These are phyloP conservation scores for Plebejus argus DNA, from an alignment of 2,888 invertebrate genomes.

Conservation along the genomic window DNA sequence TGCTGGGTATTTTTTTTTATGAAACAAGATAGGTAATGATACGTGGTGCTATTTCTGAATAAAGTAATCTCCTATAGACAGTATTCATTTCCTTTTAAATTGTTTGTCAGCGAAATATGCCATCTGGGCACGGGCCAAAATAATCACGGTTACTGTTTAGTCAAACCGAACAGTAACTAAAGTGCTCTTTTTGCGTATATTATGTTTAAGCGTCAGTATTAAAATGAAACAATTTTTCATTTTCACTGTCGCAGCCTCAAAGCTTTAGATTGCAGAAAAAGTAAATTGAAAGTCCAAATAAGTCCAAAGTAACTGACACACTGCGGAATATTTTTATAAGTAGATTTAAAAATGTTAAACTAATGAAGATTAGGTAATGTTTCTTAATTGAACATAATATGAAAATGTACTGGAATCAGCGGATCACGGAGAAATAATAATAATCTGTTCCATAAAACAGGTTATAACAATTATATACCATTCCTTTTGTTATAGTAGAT, in stretches of 20 bases:
- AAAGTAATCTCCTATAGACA: conserved; percentile 27
- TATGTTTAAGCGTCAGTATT: conserved; percentile 33
- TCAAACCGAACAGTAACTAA: conserved; percentile 44
- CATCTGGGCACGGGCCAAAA: conserved; percentile 76
- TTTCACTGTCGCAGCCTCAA: conserved; percentile 16
- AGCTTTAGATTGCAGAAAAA: conserved; percentile 17
- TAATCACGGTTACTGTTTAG: conserved; percentile 77
- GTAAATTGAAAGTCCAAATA: conserved; percentile 15
- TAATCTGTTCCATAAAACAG: too few relatives aligned
- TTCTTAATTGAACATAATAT: too few relatives aligned
- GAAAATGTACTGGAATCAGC: too few relatives aligned
- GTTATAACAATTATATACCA: neutral
- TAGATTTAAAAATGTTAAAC: neutral
- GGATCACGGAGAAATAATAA: too few relatives aligned
- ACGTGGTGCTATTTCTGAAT: neutral
- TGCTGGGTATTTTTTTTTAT: too few relatives aligned
- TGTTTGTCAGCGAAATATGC: conserved; percentile 67
- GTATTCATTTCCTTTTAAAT: conserved; percentile 43
- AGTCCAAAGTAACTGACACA: neutral
- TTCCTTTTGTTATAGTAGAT: neutral
- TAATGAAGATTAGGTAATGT: too few relatives aligned
- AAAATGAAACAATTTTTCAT: conserved; percentile 32
- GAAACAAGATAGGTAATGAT: neutral
- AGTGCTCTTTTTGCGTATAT: conserved; percentile 37
- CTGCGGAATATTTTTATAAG: neutral